Evolutionary conservation across 1,140 invertebrate genomes (phyloP).

Genomic region (Drosophila littoralis): DNA sequence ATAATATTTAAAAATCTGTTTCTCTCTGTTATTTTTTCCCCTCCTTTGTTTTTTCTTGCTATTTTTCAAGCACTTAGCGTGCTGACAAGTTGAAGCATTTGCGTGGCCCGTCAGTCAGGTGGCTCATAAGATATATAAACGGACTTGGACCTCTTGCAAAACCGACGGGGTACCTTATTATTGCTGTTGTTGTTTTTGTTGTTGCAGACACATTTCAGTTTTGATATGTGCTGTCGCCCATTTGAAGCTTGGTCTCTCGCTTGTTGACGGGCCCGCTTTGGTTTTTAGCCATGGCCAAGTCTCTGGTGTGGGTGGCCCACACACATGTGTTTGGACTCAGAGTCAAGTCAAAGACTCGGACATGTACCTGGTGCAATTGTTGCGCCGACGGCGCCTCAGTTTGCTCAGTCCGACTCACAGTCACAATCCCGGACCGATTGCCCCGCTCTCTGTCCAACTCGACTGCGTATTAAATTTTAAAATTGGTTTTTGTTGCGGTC

Average conservation of each 20-base stretch:
- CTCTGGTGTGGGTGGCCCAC: conserved; percentile 72
- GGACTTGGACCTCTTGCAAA: conserved; percentile 60
- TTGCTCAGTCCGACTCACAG: conserved; percentile 20
- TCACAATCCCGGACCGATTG: conserved; percentile 18
- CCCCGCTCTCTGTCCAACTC: conserved; percentile 14
- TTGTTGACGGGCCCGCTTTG: conserved; percentile 54
- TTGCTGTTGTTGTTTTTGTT: conserved; percentile 39
- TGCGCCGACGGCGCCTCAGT: conserved; percentile 68
- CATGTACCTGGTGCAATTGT: conserved; percentile 67
- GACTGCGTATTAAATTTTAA: conserved; percentile 68
- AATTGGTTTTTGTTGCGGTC: conserved; percentile 69
- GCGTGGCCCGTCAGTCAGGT: conserved; percentile 62
- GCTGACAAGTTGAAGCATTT: conserved; percentile 80
- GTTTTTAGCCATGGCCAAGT: conserved; percentile 41
- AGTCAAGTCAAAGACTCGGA: conserved; percentile 26
- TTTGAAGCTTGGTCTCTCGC: conserved; percentile 53
- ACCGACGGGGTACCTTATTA: conserved; percentile 40
- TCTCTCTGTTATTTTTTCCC: conserved; percentile 13
- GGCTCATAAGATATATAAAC: conserved; percentile 49
- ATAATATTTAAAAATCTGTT: conserved; percentile 43
- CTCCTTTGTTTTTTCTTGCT: conserved; percentile 22
- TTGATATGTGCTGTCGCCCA: conserved; percentile 75
- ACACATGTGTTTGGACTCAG: conserved; percentile 30
- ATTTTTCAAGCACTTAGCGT: conserved; percentile 70
- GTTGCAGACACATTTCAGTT: conserved; percentile 62